Conservation (phyloP, 2,888 invertebrate species). For the Dione vanillae region DNA sequence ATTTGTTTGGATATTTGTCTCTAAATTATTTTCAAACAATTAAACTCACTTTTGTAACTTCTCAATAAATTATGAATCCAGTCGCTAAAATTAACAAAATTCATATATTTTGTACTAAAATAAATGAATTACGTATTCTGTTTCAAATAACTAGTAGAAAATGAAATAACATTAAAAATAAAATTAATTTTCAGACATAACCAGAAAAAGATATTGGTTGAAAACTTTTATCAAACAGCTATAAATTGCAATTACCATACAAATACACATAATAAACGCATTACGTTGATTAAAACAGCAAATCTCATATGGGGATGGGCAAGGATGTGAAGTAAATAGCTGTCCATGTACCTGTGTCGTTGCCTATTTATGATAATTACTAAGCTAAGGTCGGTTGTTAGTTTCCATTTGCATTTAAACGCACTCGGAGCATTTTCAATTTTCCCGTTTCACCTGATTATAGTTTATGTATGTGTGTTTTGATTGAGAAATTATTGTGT, state of each 20-base stretch:
- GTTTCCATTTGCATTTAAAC: slow-evolving; percentile 35
- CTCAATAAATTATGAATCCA: too few species aligned
- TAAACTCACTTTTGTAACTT: too few species aligned
- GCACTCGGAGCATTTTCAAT: slow-evolving; percentile 32
- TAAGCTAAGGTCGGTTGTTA: slow-evolving; percentile 34
- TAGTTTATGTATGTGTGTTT: slow-evolving; percentile 21
- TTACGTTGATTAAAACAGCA: slow-evolving; percentile 41
- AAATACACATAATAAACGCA: slow-evolving; percentile 30
- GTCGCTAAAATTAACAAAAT: too few species aligned
- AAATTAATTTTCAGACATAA: background rate
- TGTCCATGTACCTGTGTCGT: slow-evolving; percentile 4
- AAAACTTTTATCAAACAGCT: background rate
- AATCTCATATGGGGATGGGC: slow-evolving; percentile 39
- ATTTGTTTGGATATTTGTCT: too few species aligned
- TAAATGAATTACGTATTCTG: too few species aligned
- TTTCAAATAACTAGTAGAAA: background rate
- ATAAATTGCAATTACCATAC: slow-evolving; percentile 6
- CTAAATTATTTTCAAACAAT: too few species aligned
- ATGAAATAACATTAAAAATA: background rate
- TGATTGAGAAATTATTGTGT: background rate
- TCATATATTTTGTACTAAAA: too few species aligned
- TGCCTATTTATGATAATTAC: slow-evolving; percentile 41
- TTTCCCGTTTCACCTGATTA: slow-evolving; percentile 37
- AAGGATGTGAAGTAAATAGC: slow-evolving; percentile 29
- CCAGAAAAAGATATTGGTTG: background rate